These are phyloP conservation scores for Oedothorax gibbosus DNA, from an alignment of 1,140 invertebrate genomes.

Conservation along the genomic window DNA sequence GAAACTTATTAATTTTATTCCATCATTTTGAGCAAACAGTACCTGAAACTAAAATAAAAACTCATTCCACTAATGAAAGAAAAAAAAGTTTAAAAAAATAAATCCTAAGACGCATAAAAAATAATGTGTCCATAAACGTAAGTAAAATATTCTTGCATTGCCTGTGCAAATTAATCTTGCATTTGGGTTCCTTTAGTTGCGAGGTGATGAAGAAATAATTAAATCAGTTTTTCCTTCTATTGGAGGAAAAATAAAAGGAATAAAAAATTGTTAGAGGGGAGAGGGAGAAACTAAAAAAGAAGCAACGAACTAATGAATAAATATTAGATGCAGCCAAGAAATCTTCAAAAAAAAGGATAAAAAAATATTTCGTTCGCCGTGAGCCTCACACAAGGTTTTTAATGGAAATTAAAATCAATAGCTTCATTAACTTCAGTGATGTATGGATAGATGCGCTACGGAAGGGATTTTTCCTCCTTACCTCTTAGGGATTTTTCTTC, in stretches of 20 bases:
- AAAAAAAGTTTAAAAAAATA: conserved; percentile 27
- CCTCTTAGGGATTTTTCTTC: conserved; percentile 12
- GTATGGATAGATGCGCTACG: conserved; percentile 52
- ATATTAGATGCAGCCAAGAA: conserved; percentile 57
- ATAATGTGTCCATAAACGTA: conserved; percentile 28
- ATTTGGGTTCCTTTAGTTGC: conserved; percentile 21
- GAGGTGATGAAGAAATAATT: conserved; percentile 61
- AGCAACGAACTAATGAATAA: conserved; percentile 57
- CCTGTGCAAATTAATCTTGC: conserved; percentile 52
- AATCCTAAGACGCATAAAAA: conserved; percentile 12
- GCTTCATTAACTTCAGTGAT: conserved; percentile 60
- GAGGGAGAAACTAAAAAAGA: conserved; percentile 15
- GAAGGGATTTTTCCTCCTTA: conserved; percentile 18
- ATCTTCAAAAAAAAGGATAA: conserved; percentile 13
- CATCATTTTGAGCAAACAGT: conserved; percentile 33
- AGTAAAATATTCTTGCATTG: conserved; percentile 50
- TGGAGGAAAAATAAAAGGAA: conserved; percentile 25
- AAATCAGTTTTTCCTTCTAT: conserved; percentile 56
- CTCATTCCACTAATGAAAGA: conserved; percentile 57
- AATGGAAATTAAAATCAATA: conserved; percentile 62
- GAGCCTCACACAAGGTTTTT: conserved; percentile 29
- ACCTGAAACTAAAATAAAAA: conserved; percentile 5
- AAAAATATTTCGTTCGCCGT: conserved; percentile 29
- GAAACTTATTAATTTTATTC: not conserved
- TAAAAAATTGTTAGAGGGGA: not conserved